Percentiles rank a stretch among this genome's conserved stretches.
phyloP scores from a whole-genome alignment of 2,113 vertebrate species.

The Corvus cornix region DNA sequence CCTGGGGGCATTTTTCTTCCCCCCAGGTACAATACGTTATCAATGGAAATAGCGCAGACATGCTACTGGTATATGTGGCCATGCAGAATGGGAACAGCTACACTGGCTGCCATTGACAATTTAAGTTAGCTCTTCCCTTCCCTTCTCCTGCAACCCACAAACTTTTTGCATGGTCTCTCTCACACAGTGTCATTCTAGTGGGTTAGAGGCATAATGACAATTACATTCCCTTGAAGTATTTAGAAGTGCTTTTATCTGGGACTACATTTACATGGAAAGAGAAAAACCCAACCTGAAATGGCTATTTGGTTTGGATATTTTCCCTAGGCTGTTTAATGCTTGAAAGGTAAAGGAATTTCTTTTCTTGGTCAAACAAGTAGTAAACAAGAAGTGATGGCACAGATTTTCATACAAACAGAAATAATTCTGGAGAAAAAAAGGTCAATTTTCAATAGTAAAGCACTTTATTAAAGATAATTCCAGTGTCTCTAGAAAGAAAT shows the following conservation, averaged over 20 bases:
- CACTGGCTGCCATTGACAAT: background rate
- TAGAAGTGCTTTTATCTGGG: background rate
- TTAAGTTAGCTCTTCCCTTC: background rate
- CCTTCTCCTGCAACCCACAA: background rate
- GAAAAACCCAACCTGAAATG: background rate
- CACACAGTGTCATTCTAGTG: background rate
- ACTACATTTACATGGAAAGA: background rate
- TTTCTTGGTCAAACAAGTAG: background rate
- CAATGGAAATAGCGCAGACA: background rate
- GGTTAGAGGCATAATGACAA: background rate
- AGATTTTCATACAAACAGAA: background rate
- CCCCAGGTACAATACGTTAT: background rate
- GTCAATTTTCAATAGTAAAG: background rate
- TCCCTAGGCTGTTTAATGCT: background rate
- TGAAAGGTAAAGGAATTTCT: background rate
- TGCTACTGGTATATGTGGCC: background rate
- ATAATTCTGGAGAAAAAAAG: background rate
- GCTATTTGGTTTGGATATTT: background rate
- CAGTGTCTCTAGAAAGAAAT: background rate
- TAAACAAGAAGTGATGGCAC: background rate
- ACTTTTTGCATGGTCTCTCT: background rate
- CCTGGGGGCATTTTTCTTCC: background rate
- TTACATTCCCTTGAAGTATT: background rate
- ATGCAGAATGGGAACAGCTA: background rate
- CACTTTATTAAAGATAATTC: background rate